Conservation (phyloP, 2,113 vertebrate genomes). For the Stomatorhinus ivindoensis region DNA sequence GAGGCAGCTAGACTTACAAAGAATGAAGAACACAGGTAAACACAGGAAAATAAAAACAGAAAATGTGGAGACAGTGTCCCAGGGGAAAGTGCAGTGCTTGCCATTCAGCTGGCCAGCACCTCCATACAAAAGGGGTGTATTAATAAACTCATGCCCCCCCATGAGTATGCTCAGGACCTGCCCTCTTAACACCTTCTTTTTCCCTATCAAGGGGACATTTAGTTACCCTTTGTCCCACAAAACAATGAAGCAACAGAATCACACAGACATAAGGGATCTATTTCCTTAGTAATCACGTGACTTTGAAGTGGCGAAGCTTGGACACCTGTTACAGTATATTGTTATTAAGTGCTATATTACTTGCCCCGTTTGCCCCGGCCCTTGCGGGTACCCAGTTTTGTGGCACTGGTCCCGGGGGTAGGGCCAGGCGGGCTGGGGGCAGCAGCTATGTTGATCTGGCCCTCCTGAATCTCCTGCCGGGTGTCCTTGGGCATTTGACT, state of each 20-base stretch:
- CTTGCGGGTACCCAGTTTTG: slow-evolving; percentile 70
- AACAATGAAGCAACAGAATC: background rate
- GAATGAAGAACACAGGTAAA: background rate
- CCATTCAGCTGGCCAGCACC: background rate
- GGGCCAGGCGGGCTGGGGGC: slow-evolving; percentile 59
- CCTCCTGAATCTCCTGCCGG: slow-evolving; percentile 89
- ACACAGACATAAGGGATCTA: background rate
- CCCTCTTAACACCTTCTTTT: background rate
- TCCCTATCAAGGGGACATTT: background rate
- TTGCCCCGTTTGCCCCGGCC: slow-evolving; percentile 87
- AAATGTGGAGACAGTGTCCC: background rate
- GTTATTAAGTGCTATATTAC: slow-evolving; percentile 41
- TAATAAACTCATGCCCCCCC: background rate
- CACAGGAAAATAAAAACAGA: background rate
- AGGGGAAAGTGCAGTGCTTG: background rate
- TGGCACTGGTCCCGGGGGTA: slow-evolving; percentile 28
- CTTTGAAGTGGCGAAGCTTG: background rate
- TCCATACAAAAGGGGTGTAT: background rate
- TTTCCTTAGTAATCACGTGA: background rate
- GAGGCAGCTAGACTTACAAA: background rate
- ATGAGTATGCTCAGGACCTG: no score
- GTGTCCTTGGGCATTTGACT: slow-evolving; percentile 78
- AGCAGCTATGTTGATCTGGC: slow-evolving; percentile 86
- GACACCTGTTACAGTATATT: background rate
- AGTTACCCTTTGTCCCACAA: background rate